Evolutionary conservation across 2,113 vertebrate species (phyloP).

Genomic region (Prinia subflava): DNA sequence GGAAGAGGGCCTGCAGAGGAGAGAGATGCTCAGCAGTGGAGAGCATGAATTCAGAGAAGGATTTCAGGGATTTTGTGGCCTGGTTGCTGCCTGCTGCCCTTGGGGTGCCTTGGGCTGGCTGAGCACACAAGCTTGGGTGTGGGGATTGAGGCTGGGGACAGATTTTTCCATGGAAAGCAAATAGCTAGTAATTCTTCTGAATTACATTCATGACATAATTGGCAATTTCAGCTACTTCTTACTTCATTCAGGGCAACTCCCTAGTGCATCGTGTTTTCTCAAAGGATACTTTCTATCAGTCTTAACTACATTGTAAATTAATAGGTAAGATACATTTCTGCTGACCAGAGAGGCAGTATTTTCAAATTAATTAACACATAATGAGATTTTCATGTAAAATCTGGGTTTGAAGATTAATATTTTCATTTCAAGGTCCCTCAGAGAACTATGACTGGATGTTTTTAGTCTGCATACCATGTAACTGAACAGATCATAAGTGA

Average conservation of each 20-base stretch:
- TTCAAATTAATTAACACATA: background rate
- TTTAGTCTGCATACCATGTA: background rate
- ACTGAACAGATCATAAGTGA: background rate
- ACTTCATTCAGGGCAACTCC: constrained; percentile 11
- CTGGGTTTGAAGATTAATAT: background rate
- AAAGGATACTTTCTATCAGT: background rate
- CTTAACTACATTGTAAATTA: background rate
- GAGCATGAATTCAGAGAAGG: background rate
- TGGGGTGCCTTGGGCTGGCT: background rate
- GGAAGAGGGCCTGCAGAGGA: background rate
- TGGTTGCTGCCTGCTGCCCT: background rate
- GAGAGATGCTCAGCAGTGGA: background rate
- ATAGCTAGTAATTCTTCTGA: background rate
- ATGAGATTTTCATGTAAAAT: background rate
- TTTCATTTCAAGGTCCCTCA: background rate
- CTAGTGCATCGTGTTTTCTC: background rate
- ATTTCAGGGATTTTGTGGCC: background rate
- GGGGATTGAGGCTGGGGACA: background rate
- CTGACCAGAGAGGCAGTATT: background rate
- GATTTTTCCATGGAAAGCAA: background rate
- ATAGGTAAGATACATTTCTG: background rate
- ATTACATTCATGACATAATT: background rate
- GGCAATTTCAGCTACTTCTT: background rate
- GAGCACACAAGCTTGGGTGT: background rate
- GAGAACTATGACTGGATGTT: background rate